Evolutionary conservation across 2,888 invertebrate species (phyloP).

Genomic region (Sminthurides aquaticus): DNA sequence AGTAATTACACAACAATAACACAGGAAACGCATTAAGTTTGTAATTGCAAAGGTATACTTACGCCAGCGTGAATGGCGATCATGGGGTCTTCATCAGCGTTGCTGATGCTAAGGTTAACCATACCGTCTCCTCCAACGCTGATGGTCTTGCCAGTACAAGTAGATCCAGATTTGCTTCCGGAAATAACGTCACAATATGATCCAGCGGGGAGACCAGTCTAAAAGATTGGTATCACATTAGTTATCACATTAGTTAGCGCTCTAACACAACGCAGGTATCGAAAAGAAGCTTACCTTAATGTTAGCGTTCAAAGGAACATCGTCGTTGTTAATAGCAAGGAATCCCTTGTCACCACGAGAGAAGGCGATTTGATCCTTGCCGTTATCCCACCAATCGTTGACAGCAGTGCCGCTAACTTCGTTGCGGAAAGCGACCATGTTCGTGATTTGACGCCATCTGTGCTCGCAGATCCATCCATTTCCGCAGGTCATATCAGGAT

Average conservation of each 20-base stretch:
- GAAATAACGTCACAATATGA: constrained; percentile 53
- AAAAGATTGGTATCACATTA: constrained; percentile 1
- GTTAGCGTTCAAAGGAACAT: constrained; percentile 44
- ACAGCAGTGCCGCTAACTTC: constrained; percentile 52
- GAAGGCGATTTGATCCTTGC: constrained; percentile 68
- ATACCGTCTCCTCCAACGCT: constrained; percentile 46
- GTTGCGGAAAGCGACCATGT: constrained; percentile 71
- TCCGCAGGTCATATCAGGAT: constrained; percentile 45
- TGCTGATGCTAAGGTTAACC: constrained; percentile 45
- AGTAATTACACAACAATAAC: no score
- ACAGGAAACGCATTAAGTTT: no score
- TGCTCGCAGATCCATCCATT: constrained; percentile 49
- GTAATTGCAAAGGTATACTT: constrained; percentile 2
- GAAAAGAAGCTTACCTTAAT: constrained; percentile 47
- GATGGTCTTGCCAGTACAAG: constrained; percentile 48
- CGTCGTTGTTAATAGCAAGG: constrained; percentile 57
- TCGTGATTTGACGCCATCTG: constrained; percentile 56
- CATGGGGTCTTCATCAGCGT: constrained; percentile 46
- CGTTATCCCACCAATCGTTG: constrained; percentile 78
- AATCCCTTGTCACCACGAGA: constrained; percentile 54
- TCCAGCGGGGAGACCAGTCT: constrained; percentile 48
- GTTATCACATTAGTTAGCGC: neutral
- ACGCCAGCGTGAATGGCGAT: constrained; percentile 46
- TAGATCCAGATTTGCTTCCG: constrained; percentile 45
- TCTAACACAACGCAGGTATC: neutral